Evolutionary conservation across 53 echinoderm and acorn worm genomes (phyloP), one percentile per base, ranked within the genome.

Genomic region (Zoroaster sp.): DNA sequence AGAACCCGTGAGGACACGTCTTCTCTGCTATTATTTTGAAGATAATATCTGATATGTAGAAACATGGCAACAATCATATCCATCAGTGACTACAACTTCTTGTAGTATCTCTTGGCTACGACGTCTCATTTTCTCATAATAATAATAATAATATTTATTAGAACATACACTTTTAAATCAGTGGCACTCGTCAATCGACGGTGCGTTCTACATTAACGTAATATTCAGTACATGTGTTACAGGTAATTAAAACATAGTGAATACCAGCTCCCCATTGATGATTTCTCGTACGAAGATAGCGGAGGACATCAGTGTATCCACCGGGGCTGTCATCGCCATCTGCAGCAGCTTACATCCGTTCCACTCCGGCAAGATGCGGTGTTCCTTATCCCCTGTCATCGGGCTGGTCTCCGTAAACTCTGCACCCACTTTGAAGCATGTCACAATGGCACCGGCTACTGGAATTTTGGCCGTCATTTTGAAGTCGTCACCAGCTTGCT

Each of bases 31-130:
- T n/a, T n/a, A n/a, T n/a, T n/a, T n/a, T n/a, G n/a, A n/a, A n/a
- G n/a, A n/a, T n/a, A n/a, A n/a, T n/a, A n/a, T n/a, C n/a, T n/a
- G n/a, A n/a, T n/a, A n/a, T n/a, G n/a, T n/a, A n/a, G n/a, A n/a
- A n/a, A n/a, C n/a, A n/a, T n/a, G n/a, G n/a, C n/a, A n/a, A n/a
- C n/a, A n/a, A n/a, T n/a, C n/a, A n/a, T n/a, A n/a, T n/a, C n/a
- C n/a, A n/a, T 9, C 3, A n/a, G 63, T 8, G 39, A 36, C 78
- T 55, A 93, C 40, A 89, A 55, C 59, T 87, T 96, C 75, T 90
- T 94, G 86, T 94, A 93, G 74, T 80, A 79, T 38, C 95, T 75
- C 91, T 93, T 96, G 41, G 92, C 94, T 4, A 40, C 49, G 35
- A 75, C 86, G 20, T 95, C 95, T 35, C 89, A 85, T 65, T 83